Evolutionary conservation across 1,140 invertebrate species (phyloP), one percentile per base, ranked within the genome.

Genomic region (Pachyrhynchus sulphureomaculatus): DNA sequence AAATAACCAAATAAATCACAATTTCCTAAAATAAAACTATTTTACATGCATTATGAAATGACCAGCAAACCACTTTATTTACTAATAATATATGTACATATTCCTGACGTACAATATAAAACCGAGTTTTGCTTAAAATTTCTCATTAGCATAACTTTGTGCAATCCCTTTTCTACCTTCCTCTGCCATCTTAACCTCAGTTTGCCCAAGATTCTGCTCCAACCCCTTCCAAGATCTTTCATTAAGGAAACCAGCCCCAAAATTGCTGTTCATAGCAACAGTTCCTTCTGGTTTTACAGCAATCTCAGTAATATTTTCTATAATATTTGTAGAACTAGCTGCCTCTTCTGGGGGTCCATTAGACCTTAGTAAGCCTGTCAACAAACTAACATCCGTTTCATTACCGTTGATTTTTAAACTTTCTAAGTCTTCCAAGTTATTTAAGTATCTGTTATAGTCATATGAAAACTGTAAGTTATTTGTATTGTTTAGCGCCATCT

Each of bases 401-500:
- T 58, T 62, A 45, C 21, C 8, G 4, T 49, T 37, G 24, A 53
- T 47, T 36, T 21, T 44, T 17, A 59, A 62, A 23, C 76, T 72
- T 9, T 36, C 29, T 10, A 64, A 72, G 20, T 75, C 68, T 56
- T 80, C 67, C 72, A 62, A 76, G 20, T 21, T 62, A 9, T 36
- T 59, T 26, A 65, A 55, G 67, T 49, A 80, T 67, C 29, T 80
- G 75, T 82, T 79, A 5, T 82, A 79, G 26, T 82, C 76, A 65
- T 81, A 78, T 57, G 66, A 54, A 45, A 74, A 74, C 8, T 71
- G 34, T 13, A 61, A 10, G n/a, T 54, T 41, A 18, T 60, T 41
- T n/a, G 32, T 29, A 26, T 62, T 80, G 80, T 90, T 91, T 36
- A 93, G 83, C 2, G 95, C 95, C 26, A 96, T 79, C 79, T 98